Percentiles rank a stretch among this genome's conserved stretches.
Evolutionary conservation across 1,140 invertebrate species (phyloP).

Genomic region (Megalonaias nervosa): DNA sequence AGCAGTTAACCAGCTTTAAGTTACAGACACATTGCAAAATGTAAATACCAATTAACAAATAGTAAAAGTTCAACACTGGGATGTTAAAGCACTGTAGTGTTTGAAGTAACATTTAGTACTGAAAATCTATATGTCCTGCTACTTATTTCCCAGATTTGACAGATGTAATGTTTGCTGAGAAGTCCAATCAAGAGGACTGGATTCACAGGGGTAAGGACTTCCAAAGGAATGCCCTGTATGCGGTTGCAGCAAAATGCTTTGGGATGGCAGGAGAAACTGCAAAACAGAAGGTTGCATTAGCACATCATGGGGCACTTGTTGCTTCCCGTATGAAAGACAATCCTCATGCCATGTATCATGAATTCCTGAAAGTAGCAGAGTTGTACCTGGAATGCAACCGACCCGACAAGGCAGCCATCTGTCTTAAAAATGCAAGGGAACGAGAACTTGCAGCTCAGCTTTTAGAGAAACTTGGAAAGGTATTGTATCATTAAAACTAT

Average conservation of each 20-base stretch:
- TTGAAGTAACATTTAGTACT: no score
- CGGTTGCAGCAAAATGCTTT: conserved; percentile 65
- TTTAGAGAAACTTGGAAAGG: conserved; percentile 60
- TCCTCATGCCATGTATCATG: conserved; percentile 49
- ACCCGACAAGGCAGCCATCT: conserved; percentile 53
- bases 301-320: conserved; percentile 53
- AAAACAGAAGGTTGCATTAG: conserved; percentile 53
- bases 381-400: conserved; percentile 54
- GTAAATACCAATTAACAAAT: no score
- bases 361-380: conserved; percentile 53
- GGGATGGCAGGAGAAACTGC: conserved; percentile 38
- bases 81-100: no score
- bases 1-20: no score
- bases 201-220: conserved; percentile 59
- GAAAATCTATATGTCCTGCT: no score
- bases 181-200: conserved; percentile 60
- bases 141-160: conserved; percentile 28
- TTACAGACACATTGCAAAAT: no score
- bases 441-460: conserved; percentile 48
- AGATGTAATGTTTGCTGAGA: conserved; percentile 58
- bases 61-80: no score
- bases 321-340: conserved; percentile 45
- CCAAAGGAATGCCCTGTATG: conserved; percentile 55
- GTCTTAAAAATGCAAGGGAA: conserved; percentile 61
- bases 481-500: conserved; percentile 18